phyloP scores from a whole-genome alignment of 1,140 invertebrate genomes.

The Linepithema humile region DNA sequence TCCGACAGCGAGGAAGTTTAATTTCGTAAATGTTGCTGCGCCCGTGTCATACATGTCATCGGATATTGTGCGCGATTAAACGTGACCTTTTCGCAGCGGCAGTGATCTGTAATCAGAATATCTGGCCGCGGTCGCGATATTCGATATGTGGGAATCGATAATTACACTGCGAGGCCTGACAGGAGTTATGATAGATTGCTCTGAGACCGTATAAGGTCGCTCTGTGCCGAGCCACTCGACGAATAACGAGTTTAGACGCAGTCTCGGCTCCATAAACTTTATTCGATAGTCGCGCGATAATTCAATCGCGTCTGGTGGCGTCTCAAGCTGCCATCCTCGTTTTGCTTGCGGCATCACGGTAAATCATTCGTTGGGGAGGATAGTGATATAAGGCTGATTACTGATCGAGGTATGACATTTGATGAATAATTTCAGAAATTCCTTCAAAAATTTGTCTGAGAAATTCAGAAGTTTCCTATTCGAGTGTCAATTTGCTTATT shows the following conservation, averaged over 20 bases:
- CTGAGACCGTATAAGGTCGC: constrained; percentile 31
- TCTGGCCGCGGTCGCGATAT: background rate
- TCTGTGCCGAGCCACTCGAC: constrained; percentile 6
- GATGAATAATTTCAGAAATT: background rate
- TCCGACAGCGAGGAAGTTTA: background rate
- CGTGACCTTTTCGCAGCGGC: background rate
- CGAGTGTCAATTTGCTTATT: background rate
- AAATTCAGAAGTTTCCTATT: background rate
- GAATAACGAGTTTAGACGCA: constrained; percentile 39
- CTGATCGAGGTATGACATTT: background rate
- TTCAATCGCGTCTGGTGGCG: constrained; percentile 5
- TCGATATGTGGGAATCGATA: constrained; percentile 30
- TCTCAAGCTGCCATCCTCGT: background rate
- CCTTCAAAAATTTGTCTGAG: background rate
- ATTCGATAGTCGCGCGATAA: constrained; percentile 10
- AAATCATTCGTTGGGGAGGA: background rate
- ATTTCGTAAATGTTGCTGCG: background rate
- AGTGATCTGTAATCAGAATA: constrained; percentile 12
- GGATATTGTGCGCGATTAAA: constrained; percentile 1
- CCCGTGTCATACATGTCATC: background rate
- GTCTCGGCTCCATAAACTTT: constrained; percentile 20
- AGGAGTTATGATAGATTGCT: constrained; percentile 44
- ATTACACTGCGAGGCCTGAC: constrained; percentile 16
- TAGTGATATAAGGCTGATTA: background rate
- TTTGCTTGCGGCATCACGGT: background rate